A percentile compares a stretch with the other conserved stretches of the same genome.
Conservation (phyloP, 2,888 invertebrate species). For the Leptinotarsa rubiginosa region DNA sequence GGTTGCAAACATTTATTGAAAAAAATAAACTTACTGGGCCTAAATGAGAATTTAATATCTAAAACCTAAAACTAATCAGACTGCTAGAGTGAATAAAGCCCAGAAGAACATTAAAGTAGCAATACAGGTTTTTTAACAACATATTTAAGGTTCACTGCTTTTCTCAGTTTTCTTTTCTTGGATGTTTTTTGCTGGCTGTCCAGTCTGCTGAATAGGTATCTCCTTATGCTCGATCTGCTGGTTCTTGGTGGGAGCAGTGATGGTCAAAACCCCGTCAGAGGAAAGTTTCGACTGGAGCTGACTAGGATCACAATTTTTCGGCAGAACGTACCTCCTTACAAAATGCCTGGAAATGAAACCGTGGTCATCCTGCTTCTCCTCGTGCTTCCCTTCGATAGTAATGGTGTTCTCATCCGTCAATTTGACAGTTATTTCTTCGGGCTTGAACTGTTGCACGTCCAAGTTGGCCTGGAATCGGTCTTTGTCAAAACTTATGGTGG, state of each 20-base stretch:
- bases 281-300: conserved; percentile 81
- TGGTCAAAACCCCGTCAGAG: conserved; percentile 78
- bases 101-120: too few species aligned
- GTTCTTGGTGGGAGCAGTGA: conserved; percentile 71
- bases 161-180: too few species aligned
- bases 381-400: conserved; percentile 83
- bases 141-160: too few species aligned
- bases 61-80: too few species aligned
- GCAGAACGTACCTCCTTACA: conserved; percentile 78
- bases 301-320: conserved; percentile 79
- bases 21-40: too few species aligned
- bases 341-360: conserved; percentile 84
- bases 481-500: conserved; percentile 66
- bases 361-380: conserved; percentile 79
- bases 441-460: conserved; percentile 82
- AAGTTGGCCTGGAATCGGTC: conserved; percentile 78
- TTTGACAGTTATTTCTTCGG: conserved; percentile 83
- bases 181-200: neutral
- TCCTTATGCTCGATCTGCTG: conserved; percentile 32
- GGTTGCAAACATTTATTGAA: too few species aligned
- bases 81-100: too few species aligned
- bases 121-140: too few species aligned
- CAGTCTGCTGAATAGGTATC: conserved; percentile 39
- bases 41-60: too few species aligned
- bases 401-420: conserved; percentile 73